Evolutionary conservation across 2,888 invertebrate species (phyloP), one percentile per base, ranked within the genome.

Genomic region (Entomobrya multifasciata): DNA sequence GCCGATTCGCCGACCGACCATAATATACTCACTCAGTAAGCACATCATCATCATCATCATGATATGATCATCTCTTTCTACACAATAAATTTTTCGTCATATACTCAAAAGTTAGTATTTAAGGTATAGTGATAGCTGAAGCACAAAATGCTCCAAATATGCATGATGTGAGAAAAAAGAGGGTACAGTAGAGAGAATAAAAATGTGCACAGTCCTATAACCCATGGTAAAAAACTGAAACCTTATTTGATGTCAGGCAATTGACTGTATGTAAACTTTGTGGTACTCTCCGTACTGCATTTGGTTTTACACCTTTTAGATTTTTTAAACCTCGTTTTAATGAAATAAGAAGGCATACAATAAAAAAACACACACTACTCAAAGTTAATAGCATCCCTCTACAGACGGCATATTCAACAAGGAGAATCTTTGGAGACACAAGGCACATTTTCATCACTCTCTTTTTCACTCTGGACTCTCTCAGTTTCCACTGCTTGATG

Each of bases 331-430:
- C 62, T 62, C 6, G 36, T 62, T 30, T 17, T 17, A 36, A 36
- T 17, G 17, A 17, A n/a, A 25, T 25, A 57, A 57, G 25, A 10
- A 57, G 11, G 25, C 10, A 27, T 13, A 4, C 22, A 13, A 0
- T n/a, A n/a, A 65, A 65, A 17, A 5, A 10, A 65, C 20, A 65
- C 17, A 41, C n/a, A 47, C 25, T 44, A 78, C 6, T 47, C 62
- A 49, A n/a, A 77, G 44, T 49, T n/a, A 3, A 60, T 41, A 57
- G 20, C 78, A 78, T 22, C 30, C 30, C n/a, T 57, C 22, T 10
- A 6, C 1, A 44, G 55, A 44, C 78, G 47, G n/a, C 27, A 49
- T 67, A 79, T 79, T 79, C 79, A 79, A 79, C 79, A 79, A 79
- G 79, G 65, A 79, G 79, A 79, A 27, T 52, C 67, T 67, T 52